Conservation (phyloP, 2,113 vertebrate genomes). For the Seriola rivoliana region DNA sequence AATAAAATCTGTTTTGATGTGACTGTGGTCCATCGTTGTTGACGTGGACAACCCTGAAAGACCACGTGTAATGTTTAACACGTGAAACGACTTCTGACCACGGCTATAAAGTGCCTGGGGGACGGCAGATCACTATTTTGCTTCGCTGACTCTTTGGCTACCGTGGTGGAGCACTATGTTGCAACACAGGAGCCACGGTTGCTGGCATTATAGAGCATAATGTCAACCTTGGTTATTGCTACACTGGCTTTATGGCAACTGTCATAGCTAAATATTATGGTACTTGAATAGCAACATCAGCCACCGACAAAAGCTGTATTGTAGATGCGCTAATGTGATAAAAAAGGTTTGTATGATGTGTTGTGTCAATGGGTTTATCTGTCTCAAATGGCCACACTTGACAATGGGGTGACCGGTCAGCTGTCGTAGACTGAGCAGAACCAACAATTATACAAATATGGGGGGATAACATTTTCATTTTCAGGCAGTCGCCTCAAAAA, state of each 20-base stretch:
- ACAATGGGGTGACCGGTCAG: too few relatives aligned
- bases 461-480: background rate
- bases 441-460: too few relatives aligned
- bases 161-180: background rate
- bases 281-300: background rate
- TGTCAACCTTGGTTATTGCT: background rate
- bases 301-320: background rate
- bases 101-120: background rate
- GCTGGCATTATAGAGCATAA: background rate
- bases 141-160: background rate
- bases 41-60: background rate
- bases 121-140: constrained; percentile 3
- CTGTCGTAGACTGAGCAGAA: background rate
- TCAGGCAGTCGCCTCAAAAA: background rate
- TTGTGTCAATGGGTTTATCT: too few relatives aligned
- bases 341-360: background rate
- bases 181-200: background rate
- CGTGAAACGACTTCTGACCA: background rate
- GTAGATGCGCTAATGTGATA: background rate
- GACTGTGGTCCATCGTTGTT: constrained; percentile 9
- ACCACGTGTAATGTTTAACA: constrained; percentile 8
- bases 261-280: background rate
- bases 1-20: constrained; percentile 10
- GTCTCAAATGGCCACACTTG: background rate
- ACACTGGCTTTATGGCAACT: background rate